Evolutionary conservation across 64 coral and sea anemone species (phyloP), one percentile per base, ranked within the genome.

Genomic region (Actinia tenebrosa): DNA sequence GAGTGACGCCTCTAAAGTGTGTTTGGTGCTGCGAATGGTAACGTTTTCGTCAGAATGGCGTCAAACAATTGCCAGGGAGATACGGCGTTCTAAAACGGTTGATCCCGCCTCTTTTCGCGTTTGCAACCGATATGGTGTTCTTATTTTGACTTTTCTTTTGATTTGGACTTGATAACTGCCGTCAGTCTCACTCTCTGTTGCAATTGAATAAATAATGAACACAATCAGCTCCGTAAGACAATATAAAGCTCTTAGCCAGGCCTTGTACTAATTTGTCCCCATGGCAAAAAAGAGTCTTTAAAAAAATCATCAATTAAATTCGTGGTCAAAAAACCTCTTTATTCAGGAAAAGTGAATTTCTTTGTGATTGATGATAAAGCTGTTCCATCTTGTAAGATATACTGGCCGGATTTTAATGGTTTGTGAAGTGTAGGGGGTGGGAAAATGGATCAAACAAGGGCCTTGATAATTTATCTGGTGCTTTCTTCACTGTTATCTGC

Each of bases 401-500:
- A 81, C 79, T 47, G 45, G 79, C 7, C 22, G 17, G 17, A 16
- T 20, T 52, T 81, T 81, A 81, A 81, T 81, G 79, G 79, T 53
- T 50, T 81, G 79, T 81, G 50, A 81, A 81, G 79, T 81, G 79
- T 81, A 20, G 45, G 79, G 79, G 79, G 16, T 81, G 79, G 50
- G 43, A 45, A 81, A 81, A 81, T 81, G 79, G 79, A 81, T 16
- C 79, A 37, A 37, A 37, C 30, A 20, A 9, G 79, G 44, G 46
- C 0, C 22, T 81, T 81, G 79, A 81, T 81, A 50, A 81, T 20
- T 50, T 81, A 81, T 81, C 50, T 81, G 79, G 79, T 23, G 22
- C 43, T 81, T 81, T 81, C 44, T 81, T 50, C 79, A 81, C n/a
- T 81, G 79, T 81, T 81, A 81, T 81, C 79, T 81, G 45, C 18